These are phyloP conservation scores for Phymorhynchus buccinoides DNA, from an alignment of 1,140 invertebrate genomes.

Conservation along the genomic window DNA sequence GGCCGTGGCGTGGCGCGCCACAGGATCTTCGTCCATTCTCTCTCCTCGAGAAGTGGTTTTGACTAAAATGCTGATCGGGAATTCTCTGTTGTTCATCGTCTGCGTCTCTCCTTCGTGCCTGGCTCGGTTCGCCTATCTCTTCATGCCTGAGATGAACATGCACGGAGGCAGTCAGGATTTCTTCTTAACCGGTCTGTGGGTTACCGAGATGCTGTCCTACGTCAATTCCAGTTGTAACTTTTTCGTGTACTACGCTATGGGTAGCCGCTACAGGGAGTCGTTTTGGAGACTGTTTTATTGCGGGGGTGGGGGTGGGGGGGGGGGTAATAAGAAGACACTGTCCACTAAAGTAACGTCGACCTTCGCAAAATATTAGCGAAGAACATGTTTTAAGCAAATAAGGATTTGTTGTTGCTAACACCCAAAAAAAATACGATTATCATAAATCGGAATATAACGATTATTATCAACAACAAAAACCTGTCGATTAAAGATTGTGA, in stretches of 20 bases:
- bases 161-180: neutral
- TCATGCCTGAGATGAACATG: neutral
- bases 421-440: too few species aligned
- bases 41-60: neutral
- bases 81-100: neutral
- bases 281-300: neutral
- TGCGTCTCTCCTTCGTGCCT: neutral
- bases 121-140: neutral
- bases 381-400: too few species aligned
- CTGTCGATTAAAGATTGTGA: too few species aligned
- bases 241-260: neutral
- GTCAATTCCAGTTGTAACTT: neutral
- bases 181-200: neutral
- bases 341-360: too few species aligned
- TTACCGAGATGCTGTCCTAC: neutral
- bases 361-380: too few species aligned
- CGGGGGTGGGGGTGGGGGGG: too few species aligned
- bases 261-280: neutral
- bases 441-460: too few species aligned
- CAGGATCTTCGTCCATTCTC: neutral
- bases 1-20: neutral
- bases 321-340: too few species aligned
- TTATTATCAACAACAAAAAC: too few species aligned
- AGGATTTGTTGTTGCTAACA: too few species aligned
- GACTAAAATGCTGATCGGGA: neutral